A percentile compares a stretch with the other conserved stretches of the same genome.
Evolutionary conservation across 2,888 invertebrate species (phyloP).

Genomic region (Caenorhabditis sp.): DNA sequence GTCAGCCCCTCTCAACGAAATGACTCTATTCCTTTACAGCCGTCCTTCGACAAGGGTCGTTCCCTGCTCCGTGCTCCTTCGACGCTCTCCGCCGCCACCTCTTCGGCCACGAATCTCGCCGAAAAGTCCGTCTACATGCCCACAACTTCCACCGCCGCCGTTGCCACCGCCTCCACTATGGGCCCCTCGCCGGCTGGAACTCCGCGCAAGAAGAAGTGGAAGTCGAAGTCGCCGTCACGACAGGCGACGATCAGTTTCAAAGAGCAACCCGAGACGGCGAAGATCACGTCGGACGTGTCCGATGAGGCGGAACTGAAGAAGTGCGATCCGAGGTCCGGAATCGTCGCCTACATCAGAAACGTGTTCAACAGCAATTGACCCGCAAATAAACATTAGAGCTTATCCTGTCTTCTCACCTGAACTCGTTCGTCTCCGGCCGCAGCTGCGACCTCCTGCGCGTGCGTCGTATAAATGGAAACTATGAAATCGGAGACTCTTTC

Average conservation of each 20-base stretch:
- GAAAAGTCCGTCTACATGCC: slow-evolving; percentile 6
- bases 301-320: slow-evolving; percentile 34
- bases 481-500: slow-evolving; percentile 59
- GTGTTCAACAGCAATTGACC: slow-evolving; percentile 24
- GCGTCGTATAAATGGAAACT: slow-evolving; percentile 48
- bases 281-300: slow-evolving; percentile 33
- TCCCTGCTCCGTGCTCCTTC: slow-evolving; percentile 10
- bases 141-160: too few species aligned
- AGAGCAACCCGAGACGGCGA: slow-evolving; percentile 17
- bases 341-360: slow-evolving; percentile 31
- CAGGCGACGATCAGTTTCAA: neutral
- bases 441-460: slow-evolving; percentile 57
- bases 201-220: slow-evolving; percentile 1
- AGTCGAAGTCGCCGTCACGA: neutral
- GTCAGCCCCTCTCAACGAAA: neutral
- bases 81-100: neutral
- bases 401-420: slow-evolving; percentile 13
- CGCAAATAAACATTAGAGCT: too few species aligned
- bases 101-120: neutral
- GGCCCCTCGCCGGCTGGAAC: neutral
- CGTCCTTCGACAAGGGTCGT: slow-evolving; percentile 5
- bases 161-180: too few species aligned
- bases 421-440: slow-evolving; percentile 45
- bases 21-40: neutral
- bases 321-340: slow-evolving; percentile 35